phyloP scores from a whole-genome alignment of 2,797 vertebrate species.

The Remorina albescens region DNA sequence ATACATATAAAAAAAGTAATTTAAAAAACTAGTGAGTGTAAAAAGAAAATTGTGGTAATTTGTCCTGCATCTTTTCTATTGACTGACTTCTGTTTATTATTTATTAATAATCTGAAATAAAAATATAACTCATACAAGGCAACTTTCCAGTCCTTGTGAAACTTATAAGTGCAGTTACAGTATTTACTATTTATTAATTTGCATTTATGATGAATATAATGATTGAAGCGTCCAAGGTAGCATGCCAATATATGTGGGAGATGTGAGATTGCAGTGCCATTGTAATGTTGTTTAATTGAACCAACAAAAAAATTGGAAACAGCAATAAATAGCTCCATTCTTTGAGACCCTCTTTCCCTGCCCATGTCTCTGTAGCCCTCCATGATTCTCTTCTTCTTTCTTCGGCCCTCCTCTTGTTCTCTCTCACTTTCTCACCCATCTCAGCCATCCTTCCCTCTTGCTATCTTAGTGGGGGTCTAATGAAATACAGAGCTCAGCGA shows the following conservation, averaged over 20 bases:
- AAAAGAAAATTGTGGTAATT: slow-evolving; percentile 19
- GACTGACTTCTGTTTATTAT: slow-evolving; percentile 24
- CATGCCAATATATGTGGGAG: not conserved
- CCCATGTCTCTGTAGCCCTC: not conserved
- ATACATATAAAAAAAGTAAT: too few species aligned
- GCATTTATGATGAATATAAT: slow-evolving; percentile 33
- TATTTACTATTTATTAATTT: slow-evolving; percentile 1
- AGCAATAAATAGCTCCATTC: not conserved
- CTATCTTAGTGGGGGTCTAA: slow-evolving; percentile 28
- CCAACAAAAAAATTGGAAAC: not conserved
- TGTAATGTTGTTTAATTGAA: not conserved
- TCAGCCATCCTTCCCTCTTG: not conserved
- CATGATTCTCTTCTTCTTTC: not conserved
- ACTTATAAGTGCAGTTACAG: slow-evolving; percentile 10
- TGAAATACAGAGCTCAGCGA: slow-evolving; percentile 21
- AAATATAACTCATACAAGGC: slow-evolving; percentile 10
- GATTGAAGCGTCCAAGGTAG: slow-evolving; percentile 30
- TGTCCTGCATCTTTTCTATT: slow-evolving; percentile 21
- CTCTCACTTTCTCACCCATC: not conserved
- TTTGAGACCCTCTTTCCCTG: not conserved
- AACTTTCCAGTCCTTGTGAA: slow-evolving; percentile 37
- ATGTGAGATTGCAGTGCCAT: not conserved
- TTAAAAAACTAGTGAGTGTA: too few species aligned
- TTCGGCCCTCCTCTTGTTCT: slow-evolving; percentile 2
- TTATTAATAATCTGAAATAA: slow-evolving; percentile 21